Base-by-base conservation (phyloP, 1,140 invertebrate genomes). In the Copidosoma floridanum region DNA sequence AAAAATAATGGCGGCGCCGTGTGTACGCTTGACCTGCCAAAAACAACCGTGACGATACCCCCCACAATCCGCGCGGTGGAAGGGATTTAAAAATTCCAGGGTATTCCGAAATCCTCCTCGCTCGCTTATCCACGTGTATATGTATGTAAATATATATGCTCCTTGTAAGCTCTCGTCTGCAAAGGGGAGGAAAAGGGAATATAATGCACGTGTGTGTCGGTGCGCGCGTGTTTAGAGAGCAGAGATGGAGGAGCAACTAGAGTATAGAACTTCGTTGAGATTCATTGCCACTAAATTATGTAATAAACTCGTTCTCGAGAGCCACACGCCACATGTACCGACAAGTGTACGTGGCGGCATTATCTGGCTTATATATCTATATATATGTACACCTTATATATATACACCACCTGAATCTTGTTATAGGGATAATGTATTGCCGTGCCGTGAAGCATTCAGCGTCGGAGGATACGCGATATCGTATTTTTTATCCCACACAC, bases 11-110 rank as follows among this genome's bases (percentile, higher is more conserved):
- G 35, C 48, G 44, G 53, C n/a, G n/a, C n/a, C 46, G 59, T 53
- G 52, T 57, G 54, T 59, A 53, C 43, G 61, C 59, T 64, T 64
- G 61, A 61, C 57, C 50, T 52, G 65, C n/a, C n/a, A 52, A 57
- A 23, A 56, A 50, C 35, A 62, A 50, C 37, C 12, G 55, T 48
- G 52, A 47, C 55, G 60, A 65, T 63, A 63, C 59, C 63, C 59
- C 57, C 57, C 23, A 54, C 57, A 65, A 62, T 58, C 54, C 57
- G 54, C n/a, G n/a, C n/a, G 58, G 53, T 63, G 29, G 60, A 65
- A 64, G 57, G 37, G 60, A 61, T 58, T 58, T 56, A 41, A 61
- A 51, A 57, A 47, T 47, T 57, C 24, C 38, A 4, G 21, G 23
- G 35, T 38, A 10, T 12, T n/a, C n/a, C 18, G 0, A 6, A 16